A percentile compares a stretch with the other conserved stretches of the same genome.
phyloP scores from a whole-genome alignment of 2,888 invertebrate species.

The Gibbula magus region DNA sequence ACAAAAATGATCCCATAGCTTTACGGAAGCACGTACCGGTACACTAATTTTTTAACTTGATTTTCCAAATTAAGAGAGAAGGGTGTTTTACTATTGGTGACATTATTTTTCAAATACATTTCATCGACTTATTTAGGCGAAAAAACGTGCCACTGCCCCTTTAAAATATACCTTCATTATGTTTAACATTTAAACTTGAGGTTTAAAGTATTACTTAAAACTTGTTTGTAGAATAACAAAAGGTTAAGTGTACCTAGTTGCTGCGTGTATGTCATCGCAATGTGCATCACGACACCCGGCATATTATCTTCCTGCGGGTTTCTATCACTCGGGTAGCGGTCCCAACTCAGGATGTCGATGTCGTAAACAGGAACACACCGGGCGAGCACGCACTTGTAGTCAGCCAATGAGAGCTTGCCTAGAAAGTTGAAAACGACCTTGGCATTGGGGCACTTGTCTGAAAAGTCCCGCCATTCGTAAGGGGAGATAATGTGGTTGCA shows the following conservation, averaged over 20 bases:
- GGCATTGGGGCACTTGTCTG: background rate
- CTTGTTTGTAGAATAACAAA: too few relatives aligned
- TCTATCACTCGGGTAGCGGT: slow-evolving; percentile 17
- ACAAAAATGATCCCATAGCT: too few relatives aligned
- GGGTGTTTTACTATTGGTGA: too few relatives aligned
- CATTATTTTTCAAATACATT: too few relatives aligned
- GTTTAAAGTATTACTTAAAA: too few relatives aligned
- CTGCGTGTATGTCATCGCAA: background rate
- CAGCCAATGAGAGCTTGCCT: slow-evolving; percentile 12
- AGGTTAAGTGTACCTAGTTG: slow-evolving; percentile 14
- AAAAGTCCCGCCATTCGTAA: slow-evolving; percentile 3
- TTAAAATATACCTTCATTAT: too few relatives aligned
- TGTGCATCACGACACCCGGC: slow-evolving; percentile 21
- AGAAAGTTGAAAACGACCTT: slow-evolving; percentile 24
- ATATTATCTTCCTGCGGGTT: slow-evolving; percentile 20
- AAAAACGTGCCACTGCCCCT: too few relatives aligned
- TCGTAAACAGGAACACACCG: slow-evolving; percentile 15
- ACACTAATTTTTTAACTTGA: too few relatives aligned
- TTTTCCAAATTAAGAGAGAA: too few relatives aligned
- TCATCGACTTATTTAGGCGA: too few relatives aligned
- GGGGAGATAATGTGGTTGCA: background rate
- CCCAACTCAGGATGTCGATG: slow-evolving; percentile 25
- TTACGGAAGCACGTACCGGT: too few relatives aligned
- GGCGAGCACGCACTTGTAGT: slow-evolving; percentile 19
- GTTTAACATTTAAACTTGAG: too few relatives aligned